phyloP scores from a whole-genome alignment of 2,113 vertebrate genomes.

The Leptobrachium leishanense region DNA sequence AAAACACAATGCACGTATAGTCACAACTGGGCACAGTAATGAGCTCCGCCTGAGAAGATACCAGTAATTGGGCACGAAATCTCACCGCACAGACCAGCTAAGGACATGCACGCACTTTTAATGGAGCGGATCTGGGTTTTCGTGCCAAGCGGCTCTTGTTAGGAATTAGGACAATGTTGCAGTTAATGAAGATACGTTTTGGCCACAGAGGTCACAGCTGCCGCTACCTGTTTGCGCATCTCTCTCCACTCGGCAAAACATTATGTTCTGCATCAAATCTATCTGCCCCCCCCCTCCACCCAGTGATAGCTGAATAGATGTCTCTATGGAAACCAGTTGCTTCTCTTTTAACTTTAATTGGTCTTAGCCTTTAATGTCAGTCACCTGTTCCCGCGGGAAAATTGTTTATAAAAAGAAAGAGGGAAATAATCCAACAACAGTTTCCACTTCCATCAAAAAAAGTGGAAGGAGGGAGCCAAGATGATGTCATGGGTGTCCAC shows the following conservation, averaged over 20 bases:
- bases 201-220: background rate
- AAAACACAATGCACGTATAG: too few relatives aligned
- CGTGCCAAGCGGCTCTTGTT: background rate
- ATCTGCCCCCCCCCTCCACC: background rate
- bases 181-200: conserved; percentile 21
- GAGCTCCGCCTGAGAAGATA: too few relatives aligned
- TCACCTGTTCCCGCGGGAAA: conserved; percentile 11
- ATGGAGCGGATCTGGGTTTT: background rate
- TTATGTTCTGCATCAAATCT: conserved; percentile 3
- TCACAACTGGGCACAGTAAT: too few relatives aligned
- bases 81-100: too few relatives aligned
- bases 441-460: too few relatives aligned
- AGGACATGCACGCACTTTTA: too few relatives aligned
- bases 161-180: conserved; percentile 11
- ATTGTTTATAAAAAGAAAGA: conserved; percentile 24
- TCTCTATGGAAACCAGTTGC: conserved; percentile 41
- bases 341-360: conserved; percentile 38
- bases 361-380: conserved; percentile 20
- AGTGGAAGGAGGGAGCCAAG: too few relatives aligned
- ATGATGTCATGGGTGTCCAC: too few relatives aligned
- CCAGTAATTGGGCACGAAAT: too few relatives aligned
- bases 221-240: background rate
- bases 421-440: background rate
- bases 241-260: conserved; percentile 19
- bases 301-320: conserved; percentile 19